Evolutionary conservation across 2,113 vertebrate species (phyloP).

Genomic region (Pachypanchax playfairii): DNA sequence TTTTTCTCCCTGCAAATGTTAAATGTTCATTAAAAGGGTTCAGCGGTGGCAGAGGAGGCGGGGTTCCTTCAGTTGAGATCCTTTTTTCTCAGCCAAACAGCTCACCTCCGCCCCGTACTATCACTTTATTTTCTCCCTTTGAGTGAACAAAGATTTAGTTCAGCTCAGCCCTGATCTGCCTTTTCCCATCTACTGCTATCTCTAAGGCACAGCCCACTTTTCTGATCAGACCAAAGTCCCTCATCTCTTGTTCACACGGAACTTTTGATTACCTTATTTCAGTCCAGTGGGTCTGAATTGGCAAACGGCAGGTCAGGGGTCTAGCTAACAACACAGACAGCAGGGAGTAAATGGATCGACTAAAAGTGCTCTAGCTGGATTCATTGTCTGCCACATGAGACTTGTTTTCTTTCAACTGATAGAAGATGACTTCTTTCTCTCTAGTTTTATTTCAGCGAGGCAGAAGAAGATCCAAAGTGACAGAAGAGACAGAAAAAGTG

Average conservation of each 20-base stretch:
- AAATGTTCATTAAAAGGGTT: conserved; percentile 67
- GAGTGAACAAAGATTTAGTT: conserved; percentile 56
- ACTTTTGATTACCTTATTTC: conserved; percentile 62
- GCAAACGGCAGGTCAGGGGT: conserved; percentile 37
- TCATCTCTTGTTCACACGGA: conserved; percentile 16
- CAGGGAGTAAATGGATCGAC: conserved; percentile 3
- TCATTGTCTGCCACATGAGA: conserved; percentile 27
- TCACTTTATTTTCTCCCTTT: conserved; percentile 33
- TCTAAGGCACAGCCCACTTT: conserved; percentile 10
- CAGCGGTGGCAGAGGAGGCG: conserved; percentile 16
- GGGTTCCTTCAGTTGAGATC: conserved; percentile 20
- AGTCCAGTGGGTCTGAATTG: conserved; percentile 52
- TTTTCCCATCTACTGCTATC: conserved; percentile 43
- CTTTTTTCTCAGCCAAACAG: conserved; percentile 12
- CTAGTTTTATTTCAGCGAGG: conserved; percentile 35
- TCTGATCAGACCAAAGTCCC: conserved; percentile 20
- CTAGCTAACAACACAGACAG: conserved; percentile 42
- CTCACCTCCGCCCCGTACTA: neutral
- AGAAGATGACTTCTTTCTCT: conserved; percentile 51
- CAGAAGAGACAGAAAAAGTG: conserved; percentile 12
- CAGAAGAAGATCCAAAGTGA: conserved; percentile 31
- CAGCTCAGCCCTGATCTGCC: conserved; percentile 44
- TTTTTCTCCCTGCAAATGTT: conserved; percentile 48
- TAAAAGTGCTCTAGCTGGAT: conserved; percentile 31
- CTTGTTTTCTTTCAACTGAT: conserved; percentile 47